phyloP scores from a whole-genome alignment of 2,888 invertebrate genomes.

The Calameuta idolon region DNA sequence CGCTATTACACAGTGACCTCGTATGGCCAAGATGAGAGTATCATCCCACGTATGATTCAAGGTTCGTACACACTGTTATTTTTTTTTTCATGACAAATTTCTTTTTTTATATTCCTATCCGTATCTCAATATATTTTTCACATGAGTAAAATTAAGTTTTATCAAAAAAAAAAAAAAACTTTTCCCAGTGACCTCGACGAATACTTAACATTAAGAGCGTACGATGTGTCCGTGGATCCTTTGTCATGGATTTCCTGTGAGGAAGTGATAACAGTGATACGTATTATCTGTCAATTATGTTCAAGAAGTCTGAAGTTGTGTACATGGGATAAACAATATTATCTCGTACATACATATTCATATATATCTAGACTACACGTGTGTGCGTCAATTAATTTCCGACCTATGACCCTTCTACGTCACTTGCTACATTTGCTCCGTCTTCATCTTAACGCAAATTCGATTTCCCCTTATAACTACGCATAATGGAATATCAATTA shows the following conservation, averaged over 20 bases:
- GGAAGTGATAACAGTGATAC: neutral
- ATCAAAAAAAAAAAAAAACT: neutral
- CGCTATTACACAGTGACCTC: neutral
- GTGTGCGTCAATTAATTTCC: neutral
- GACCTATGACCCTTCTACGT: neutral
- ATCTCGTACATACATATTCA: neutral
- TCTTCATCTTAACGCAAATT: neutral
- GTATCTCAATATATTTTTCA: neutral
- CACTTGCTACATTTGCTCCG: neutral
- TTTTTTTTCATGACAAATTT: neutral
- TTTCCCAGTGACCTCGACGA: neutral
- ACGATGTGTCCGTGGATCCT: neutral
- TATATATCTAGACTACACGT: too few relatives aligned
- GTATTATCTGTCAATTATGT: neutral
- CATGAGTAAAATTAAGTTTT: neutral
- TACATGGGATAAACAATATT: neutral
- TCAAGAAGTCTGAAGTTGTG: neutral
- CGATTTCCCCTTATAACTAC: neutral
- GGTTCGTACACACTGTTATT: neutral
- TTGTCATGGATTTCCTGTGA: neutral
- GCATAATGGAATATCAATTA: neutral
- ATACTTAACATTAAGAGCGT: neutral
- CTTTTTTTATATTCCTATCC: neutral
- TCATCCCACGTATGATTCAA: neutral
- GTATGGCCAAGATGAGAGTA: neutral